Conservation (phyloP, 1,140 invertebrate genomes). For the Asobara japonica region DNA sequence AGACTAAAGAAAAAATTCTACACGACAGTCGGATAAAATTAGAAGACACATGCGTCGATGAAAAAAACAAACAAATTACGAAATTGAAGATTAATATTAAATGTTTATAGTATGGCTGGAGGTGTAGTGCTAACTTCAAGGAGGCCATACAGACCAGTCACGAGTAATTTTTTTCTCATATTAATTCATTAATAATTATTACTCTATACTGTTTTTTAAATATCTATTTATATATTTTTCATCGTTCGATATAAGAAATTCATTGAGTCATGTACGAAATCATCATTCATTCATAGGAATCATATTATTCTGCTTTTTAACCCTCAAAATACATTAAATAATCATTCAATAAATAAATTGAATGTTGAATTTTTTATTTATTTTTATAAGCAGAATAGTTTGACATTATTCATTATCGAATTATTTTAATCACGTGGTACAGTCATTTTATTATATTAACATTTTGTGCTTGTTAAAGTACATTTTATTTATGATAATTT, state of each 20-base stretch:
- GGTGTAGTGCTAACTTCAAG: constrained; percentile 94
- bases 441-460: constrained; percentile 50
- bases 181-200: constrained; percentile 46
- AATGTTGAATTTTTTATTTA: no score
- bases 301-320: constrained; percentile 44
- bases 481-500: constrained; percentile 31
- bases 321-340: constrained; percentile 1
- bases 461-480: constrained; percentile 41
- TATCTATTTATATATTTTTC: constrained; percentile 47
- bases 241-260: constrained; percentile 51
- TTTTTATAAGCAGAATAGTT: constrained; percentile 55
- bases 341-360: neutral
- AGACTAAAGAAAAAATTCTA: neutral
- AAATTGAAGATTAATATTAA: constrained; percentile 60
- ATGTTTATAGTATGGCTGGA: constrained; percentile 85
- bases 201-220: constrained; percentile 50
- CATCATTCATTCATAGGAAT: constrained; percentile 44
- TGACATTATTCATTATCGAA: constrained; percentile 34
- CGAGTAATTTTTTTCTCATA: constrained; percentile 71
- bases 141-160: constrained; percentile 82
- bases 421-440: constrained; percentile 47
- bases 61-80: constrained; percentile 26
- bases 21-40: neutral
- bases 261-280: constrained; percentile 39
- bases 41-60: constrained; percentile 10